Base-by-base conservation (phyloP, 2,797 vertebrate genomes). In the Nannoperca obscura region DNA sequence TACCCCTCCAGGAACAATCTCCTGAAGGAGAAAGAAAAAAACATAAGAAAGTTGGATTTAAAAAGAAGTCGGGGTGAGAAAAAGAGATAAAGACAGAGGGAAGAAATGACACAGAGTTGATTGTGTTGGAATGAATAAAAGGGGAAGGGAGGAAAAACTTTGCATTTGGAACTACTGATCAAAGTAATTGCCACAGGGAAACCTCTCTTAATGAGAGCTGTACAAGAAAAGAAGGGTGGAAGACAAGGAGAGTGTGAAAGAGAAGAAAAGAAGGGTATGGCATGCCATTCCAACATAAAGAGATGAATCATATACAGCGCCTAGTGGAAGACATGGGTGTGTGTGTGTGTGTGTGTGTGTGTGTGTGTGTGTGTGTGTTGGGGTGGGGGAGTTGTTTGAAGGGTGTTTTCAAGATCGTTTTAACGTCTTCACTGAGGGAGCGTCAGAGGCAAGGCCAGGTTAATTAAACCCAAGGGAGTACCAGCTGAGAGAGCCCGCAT, bases 391-490 rank as follows among this genome's bases (percentile, higher is more conserved):
- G 65, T 9, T 81, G 86, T 82, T 88, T 89, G 86, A 91, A 87
- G 90, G 89, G 86, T 83, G 85, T 88, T 85, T 89, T 93, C 90
- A 91, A 90, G 87, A 90, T 92, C 86, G 82, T 84, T 94, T 91
- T 93, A 94, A 94, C 84, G 68, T 94, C 90, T 94, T 93, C 92
- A 91, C 93, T 80, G 89, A 81, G 89, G 91, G 91, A 89, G 91
- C 76, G 84, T 92, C 91, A 86, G 87, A 89, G 91, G 88, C 89
- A 92, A 91, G 92, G 90, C 92, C 94, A 94, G 93, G 93, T 94
- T 95, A 95, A 95, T 95, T 95, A 95, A 95, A 93, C 95, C 93
- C 92, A 54, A 11, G 93, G 89, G 94, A 92, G 74, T 34, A 82
- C 67, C 81, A 81, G 87, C 82, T 81, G 71, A 84, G 83, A 88